A percentile compares a stretch with the other conserved stretches of the same genome.
phyloP scores from a whole-genome alignment of 1,140 invertebrate species.

The Neodiprion pinetum region DNA sequence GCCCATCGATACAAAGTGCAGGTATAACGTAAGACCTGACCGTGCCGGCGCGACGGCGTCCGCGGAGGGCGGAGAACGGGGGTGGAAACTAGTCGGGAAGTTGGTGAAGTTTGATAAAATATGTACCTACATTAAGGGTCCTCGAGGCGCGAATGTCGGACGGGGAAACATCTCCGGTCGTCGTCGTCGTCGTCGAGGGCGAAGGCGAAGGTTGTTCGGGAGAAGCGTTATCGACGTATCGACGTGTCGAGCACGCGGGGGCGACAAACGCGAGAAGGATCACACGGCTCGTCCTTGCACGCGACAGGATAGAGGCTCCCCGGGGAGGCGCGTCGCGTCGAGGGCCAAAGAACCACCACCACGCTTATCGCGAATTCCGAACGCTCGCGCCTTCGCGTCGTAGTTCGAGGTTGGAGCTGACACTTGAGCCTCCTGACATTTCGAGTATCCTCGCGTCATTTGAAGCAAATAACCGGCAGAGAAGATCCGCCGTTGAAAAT shows the following conservation, averaged over 20 bases:
- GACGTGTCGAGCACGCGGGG: slow-evolving; percentile 6
- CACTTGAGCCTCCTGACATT: not conserved
- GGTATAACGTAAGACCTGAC: too few species aligned
- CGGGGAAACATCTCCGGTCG: not conserved
- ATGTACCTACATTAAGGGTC: not conserved
- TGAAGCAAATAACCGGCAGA: not conserved
- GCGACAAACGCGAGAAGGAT: not conserved
- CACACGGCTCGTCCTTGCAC: slow-evolving; percentile 3
- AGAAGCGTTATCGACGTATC: slow-evolving; percentile 3
- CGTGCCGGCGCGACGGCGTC: too few species aligned
- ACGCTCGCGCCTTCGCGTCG: not conserved
- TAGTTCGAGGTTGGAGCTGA: not conserved
- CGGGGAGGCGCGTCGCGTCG: not conserved
- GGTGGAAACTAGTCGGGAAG: not conserved
- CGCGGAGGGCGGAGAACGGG: too few species aligned
- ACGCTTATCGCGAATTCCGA: not conserved
- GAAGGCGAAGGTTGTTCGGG: not conserved
- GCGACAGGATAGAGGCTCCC: slow-evolving; percentile 3
- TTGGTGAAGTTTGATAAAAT: slow-evolving; percentile 5
- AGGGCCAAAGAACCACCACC: not conserved
- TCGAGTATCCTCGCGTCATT: not conserved
- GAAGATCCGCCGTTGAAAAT: not conserved
- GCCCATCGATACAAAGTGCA: too few species aligned
- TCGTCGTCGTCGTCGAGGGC: too few species aligned
- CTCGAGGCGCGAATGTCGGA: not conserved